Conservation (phyloP, 2,797 vertebrate species). For the Miichthys miiuy region DNA sequence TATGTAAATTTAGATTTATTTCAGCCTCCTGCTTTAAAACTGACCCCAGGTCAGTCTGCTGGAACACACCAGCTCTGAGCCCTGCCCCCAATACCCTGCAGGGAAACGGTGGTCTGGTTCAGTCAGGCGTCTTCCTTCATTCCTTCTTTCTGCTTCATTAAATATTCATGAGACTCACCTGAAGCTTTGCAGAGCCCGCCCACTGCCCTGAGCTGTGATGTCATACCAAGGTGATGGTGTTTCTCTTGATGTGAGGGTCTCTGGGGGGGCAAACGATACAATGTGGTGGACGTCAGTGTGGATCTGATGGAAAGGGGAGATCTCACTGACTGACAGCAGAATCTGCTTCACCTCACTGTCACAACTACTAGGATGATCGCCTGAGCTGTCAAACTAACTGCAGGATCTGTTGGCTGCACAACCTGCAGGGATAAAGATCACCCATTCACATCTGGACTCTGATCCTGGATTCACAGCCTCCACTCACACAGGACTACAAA, state of each 20-base stretch:
- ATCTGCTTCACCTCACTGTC: constrained; percentile 31
- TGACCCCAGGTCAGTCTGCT: constrained; percentile 35
- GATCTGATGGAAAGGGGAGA: constrained; percentile 33
- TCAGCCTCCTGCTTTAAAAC: constrained; percentile 18
- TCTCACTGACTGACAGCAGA: constrained; percentile 33
- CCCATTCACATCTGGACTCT: neutral
- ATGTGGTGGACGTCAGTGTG: constrained; percentile 50
- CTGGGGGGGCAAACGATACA: constrained; percentile 34
- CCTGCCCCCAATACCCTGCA: neutral
- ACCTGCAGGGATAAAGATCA: neutral
- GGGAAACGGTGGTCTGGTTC: neutral
- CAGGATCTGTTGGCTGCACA: neutral
- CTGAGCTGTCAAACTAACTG: neutral
- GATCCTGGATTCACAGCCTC: neutral
- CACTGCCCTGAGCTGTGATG: constrained; percentile 26
- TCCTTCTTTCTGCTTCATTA: constrained; percentile 38
- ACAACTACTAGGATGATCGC: constrained; percentile 13
- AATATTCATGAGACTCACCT: constrained; percentile 64
- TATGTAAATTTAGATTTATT: constrained; percentile 50
- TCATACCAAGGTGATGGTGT: constrained; percentile 33
- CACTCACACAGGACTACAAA: neutral
- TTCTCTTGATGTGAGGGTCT: constrained; percentile 30
- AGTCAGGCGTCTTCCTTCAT: constrained; percentile 23
- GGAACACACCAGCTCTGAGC: constrained; percentile 6
- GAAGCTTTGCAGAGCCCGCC: constrained; percentile 10